Evolutionary conservation across 2,888 invertebrate genomes (phyloP), one percentile per base, ranked within the genome.

Genomic region (Melipona beecheii): DNA sequence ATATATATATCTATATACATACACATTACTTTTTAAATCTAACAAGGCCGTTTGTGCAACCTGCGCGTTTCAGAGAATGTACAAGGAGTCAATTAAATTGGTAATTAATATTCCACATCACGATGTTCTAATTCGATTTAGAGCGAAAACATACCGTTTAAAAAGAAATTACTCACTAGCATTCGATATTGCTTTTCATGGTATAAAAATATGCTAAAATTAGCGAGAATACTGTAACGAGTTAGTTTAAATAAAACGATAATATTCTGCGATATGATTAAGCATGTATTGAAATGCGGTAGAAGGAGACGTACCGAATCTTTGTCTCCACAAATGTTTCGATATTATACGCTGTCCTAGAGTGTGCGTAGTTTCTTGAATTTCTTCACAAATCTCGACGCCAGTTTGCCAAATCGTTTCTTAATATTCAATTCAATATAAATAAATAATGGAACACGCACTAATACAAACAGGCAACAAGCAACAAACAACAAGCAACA

Each of bases 401-500:
- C 96, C 96, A 58, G 96, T 95, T n/a, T 95, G 95, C 97, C 97
- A 97, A 86, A 97, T 96, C 0, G 96, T 96, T 87, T 96, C 95
- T 92, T 93, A 93, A 93, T 95, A 95, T 94, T 72, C 19, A 84
- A 64, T 70, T 36, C 36, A 60, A 56, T 56, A 2, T 2, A 43
- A 43, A 54, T 75, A 0, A 79, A 64, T 31, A 21, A 66, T 0
- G 31, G 43, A n/a, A 65, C 11, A 2, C 19, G 4, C 17, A 36
- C 0, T 31, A 4, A 24, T 58, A 17, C 24, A 2, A 21, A n/a
- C 4, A 17, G n/a, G 21, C 13, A 50, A 27, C 4, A 17, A 27
- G 21, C 13, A 50, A 27, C 15, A 2, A 43, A 9, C 36, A 43
- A 9, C 43, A 9, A 43, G 43, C 43, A 9, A 43, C 31, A 71